Evolutionary conservation across 2,113 vertebrate species (phyloP).

Genomic region (Nibea albiflora): DNA sequence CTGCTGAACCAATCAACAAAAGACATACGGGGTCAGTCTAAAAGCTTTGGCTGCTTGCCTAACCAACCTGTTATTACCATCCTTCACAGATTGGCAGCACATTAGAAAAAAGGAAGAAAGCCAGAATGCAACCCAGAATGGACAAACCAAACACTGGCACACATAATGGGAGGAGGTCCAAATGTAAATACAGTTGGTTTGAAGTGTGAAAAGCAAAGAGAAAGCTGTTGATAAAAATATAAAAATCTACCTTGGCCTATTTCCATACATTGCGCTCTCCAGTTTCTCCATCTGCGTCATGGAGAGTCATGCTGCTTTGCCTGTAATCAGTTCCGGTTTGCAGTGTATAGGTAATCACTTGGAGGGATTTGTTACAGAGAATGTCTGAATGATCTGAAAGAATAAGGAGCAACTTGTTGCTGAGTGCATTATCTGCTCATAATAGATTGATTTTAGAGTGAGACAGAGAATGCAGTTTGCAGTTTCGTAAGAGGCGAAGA

Average conservation of each 20-base stretch:
- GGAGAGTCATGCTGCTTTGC: neutral
- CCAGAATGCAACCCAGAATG: too few species aligned
- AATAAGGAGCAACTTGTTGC: neutral
- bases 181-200: neutral
- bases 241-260: neutral
- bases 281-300: neutral
- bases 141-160: too few species aligned
- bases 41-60: slow-evolving; percentile 26
- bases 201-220: neutral
- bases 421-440: too few species aligned
- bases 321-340: neutral
- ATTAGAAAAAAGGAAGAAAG: neutral
- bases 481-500: neutral
- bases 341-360: neutral
- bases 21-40: slow-evolving; percentile 12
- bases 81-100: neutral
- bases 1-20: slow-evolving; percentile 28
- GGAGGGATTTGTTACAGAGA: neutral
- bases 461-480: too few species aligned
- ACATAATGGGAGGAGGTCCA: neutral
- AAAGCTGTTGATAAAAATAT: neutral
- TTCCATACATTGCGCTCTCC: neutral
- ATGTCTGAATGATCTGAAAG: neutral
- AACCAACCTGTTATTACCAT: neutral
- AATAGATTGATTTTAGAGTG: too few species aligned